Conservation (phyloP, 1,140 invertebrate species). For the Neoseiulus cucumeris region DNA sequence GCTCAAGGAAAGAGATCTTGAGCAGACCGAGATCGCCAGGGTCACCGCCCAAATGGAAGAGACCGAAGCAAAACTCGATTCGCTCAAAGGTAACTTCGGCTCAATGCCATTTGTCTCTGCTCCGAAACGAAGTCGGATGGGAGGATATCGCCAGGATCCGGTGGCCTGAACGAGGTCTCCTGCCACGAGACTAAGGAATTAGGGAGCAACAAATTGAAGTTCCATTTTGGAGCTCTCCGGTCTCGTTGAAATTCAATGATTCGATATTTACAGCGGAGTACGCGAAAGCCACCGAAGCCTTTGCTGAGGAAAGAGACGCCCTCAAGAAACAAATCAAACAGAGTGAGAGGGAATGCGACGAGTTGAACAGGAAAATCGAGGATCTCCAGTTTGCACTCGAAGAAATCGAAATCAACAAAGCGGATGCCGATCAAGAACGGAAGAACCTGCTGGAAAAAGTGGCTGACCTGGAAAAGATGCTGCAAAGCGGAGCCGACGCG, state of each 20-base stretch:
- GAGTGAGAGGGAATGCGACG: slow-evolving; percentile 53
- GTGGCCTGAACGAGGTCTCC: no score
- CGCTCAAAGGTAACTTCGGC: slow-evolving; percentile 34
- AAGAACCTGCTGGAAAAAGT: slow-evolving; percentile 18
- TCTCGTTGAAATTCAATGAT: no score
- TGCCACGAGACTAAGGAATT: no score
- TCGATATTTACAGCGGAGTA: slow-evolving; percentile 14
- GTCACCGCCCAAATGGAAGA: slow-evolving; percentile 47
- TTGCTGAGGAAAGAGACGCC: slow-evolving; percentile 36
- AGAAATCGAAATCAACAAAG: slow-evolving; percentile 57
- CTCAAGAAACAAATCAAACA: slow-evolving; percentile 41
- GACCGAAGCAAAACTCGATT: slow-evolving; percentile 34
- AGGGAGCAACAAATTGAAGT: no score
- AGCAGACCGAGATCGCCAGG: slow-evolving; percentile 54
- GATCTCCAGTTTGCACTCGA: slow-evolving; percentile 76
- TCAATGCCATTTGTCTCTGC: no score
- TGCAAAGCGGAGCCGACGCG: slow-evolving; percentile 30
- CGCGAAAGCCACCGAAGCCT: slow-evolving; percentile 23
- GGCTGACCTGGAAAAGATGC: slow-evolving; percentile 24
- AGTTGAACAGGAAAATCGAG: slow-evolving; percentile 46
- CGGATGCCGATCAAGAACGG: slow-evolving; percentile 49
- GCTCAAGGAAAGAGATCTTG: slow-evolving; percentile 66
- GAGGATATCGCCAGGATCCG: no score
- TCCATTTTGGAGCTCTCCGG: no score
- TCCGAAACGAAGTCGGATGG: no score